A percentile compares a stretch with the other conserved stretches of the same genome.
Conservation (phyloP, 1,140 invertebrate genomes). For the Micrasema minimum region DNA sequence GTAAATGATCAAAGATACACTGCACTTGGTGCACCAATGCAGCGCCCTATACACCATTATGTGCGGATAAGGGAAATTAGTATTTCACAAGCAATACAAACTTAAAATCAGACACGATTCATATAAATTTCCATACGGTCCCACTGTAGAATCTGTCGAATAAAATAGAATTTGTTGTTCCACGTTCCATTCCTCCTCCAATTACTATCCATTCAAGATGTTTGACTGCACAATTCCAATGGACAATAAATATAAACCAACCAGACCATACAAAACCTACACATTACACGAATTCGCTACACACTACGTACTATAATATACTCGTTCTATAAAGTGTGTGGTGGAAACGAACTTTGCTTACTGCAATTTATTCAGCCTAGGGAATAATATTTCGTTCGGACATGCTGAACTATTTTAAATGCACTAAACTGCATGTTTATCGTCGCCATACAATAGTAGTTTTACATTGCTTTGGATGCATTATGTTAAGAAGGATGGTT, state of each 20-base stretch:
- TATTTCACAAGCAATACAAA: too few species aligned
- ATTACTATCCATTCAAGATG: constrained; percentile 15
- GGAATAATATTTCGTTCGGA: background rate
- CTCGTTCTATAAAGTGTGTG: too few species aligned
- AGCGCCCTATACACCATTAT: too few species aligned
- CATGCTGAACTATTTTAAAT: background rate
- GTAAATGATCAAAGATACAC: too few species aligned
- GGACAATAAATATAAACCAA: background rate
- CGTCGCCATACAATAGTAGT: too few species aligned
- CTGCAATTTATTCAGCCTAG: constrained; percentile 6
- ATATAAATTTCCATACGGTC: background rate
- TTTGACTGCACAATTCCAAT: background rate
- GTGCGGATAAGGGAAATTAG: too few species aligned
- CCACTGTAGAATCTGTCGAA: background rate
- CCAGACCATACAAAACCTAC: background rate
- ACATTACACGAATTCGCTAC: background rate
- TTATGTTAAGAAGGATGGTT: too few species aligned
- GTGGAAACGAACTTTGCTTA: background rate
- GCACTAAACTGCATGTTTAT: too few species aligned
- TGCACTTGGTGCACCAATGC: too few species aligned
- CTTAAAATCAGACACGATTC: too few species aligned
- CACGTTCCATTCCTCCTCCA: background rate
- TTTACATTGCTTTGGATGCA: too few species aligned
- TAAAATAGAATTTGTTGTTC: constrained; percentile 11
- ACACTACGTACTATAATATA: too few species aligned